phyloP scores from a whole-genome alignment of 2,113 vertebrate genomes.

The Phaethornis superciliosus region DNA sequence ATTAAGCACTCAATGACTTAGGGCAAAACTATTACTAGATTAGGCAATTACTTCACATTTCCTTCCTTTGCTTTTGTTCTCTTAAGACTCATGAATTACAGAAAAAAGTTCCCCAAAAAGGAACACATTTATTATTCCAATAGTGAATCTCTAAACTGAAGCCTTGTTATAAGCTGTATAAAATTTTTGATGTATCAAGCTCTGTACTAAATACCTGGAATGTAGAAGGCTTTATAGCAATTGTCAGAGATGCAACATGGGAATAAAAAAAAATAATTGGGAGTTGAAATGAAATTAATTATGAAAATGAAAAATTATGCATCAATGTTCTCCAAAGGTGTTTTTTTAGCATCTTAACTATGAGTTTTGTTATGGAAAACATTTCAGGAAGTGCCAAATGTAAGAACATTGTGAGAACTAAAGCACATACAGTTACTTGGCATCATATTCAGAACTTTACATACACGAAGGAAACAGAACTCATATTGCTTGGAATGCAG shows the following conservation, averaged over 20 bases:
- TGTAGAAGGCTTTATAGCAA: neutral
- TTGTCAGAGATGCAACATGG: neutral
- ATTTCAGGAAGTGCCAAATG: neutral
- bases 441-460: too few relatives aligned
- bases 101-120: neutral
- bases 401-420: neutral
- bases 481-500: neutral
- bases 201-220: neutral
- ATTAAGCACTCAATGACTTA: neutral
- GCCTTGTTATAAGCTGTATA: neutral
- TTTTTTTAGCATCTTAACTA: neutral
- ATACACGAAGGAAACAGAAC: too few relatives aligned
- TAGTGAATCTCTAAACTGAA: neutral
- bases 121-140: neutral
- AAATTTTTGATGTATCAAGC: neutral
- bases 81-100: neutral
- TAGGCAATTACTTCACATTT: neutral
- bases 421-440: neutral
- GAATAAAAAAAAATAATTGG: neutral
- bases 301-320: neutral
- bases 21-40: neutral
- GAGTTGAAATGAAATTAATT: neutral
- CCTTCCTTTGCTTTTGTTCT: neutral
- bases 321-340: neutral
- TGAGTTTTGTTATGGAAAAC: neutral